phyloP scores from a whole-genome alignment of 1,140 invertebrate species.

The Drosophila paulistorum region DNA sequence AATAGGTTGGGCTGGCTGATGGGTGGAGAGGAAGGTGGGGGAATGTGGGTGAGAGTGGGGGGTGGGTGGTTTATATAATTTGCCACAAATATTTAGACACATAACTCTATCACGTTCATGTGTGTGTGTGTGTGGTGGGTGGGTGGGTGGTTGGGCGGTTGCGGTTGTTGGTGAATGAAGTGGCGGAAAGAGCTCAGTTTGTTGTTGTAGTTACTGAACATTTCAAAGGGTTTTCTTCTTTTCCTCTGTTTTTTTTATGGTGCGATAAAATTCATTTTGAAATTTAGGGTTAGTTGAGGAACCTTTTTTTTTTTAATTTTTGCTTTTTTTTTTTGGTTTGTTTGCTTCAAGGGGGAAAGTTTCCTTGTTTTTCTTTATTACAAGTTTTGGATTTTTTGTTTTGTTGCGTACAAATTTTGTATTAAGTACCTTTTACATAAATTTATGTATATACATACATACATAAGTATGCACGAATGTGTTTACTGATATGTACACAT shows the following conservation, averaged over 20 bases:
- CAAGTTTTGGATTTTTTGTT: background rate
- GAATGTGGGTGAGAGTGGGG: no score
- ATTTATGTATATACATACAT: background rate
- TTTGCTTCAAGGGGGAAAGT: constrained; percentile 35
- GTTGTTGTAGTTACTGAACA: constrained; percentile 10
- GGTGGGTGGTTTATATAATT: constrained; percentile 2
- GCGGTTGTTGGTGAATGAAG: background rate
- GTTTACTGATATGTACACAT: constrained; percentile 13
- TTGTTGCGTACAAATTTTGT: constrained; percentile 12
- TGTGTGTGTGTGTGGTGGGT: constrained; percentile 7
- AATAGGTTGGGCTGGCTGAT: background rate
- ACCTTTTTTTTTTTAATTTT: constrained; percentile 15
- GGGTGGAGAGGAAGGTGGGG: background rate
- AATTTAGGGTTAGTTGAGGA: constrained; percentile 11
- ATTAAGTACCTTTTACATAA: constrained; percentile 10
- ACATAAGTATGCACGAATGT: constrained; percentile 4
- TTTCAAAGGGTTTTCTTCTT: constrained; percentile 18
- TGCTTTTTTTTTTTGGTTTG: background rate
- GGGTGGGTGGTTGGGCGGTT: background rate
- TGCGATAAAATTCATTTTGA: constrained; percentile 35
- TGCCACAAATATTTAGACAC: constrained; percentile 28
- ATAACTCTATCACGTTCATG: background rate
- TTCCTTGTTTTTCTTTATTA: constrained; percentile 12
- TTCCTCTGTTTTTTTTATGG: constrained; percentile 42
- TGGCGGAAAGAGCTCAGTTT: background rate